phyloP scores from a whole-genome alignment of 2,113 vertebrate species.

The Salminus brasiliensis region DNA sequence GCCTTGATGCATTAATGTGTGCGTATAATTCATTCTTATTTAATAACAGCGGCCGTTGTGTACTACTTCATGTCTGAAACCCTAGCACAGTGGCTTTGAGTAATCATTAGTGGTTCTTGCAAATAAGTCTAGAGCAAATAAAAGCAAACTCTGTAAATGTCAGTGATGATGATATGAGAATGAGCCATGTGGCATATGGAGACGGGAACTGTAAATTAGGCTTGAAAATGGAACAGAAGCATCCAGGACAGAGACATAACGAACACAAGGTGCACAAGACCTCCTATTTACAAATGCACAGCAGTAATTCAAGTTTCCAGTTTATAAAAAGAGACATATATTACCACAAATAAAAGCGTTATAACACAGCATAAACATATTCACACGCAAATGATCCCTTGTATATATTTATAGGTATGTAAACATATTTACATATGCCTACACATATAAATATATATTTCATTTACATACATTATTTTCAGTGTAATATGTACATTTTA shows the following conservation, averaged over 20 bases:
- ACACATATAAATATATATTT: constrained; percentile 82
- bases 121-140: not conserved
- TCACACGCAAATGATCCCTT: constrained; percentile 77
- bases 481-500: constrained; percentile 83
- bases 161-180: not conserved
- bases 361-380: constrained; percentile 85
- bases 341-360: constrained; percentile 70
- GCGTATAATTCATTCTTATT: not conserved
- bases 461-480: constrained; percentile 77
- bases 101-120: not conserved
- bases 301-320: constrained; percentile 98
- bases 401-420: constrained; percentile 76
- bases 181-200: constrained; percentile 54
- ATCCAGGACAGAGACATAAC: constrained; percentile 79
- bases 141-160: not conserved
- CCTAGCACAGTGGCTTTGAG: not conserved
- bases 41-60: constrained; percentile 4
- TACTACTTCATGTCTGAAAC: not conserved
- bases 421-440: constrained; percentile 80
- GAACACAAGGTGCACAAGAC: constrained; percentile 87
- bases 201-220: constrained; percentile 54
- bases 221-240: constrained; percentile 65
- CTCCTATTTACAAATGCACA: constrained; percentile 94
- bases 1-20: not conserved
- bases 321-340: constrained; percentile 77